Percentiles rank a stretch among this genome's conserved stretches.
These are phyloP conservation scores for Periophthalmodon schlosseri DNA, from an alignment of 2,113 vertebrate species.

Conservation along the genomic window DNA sequence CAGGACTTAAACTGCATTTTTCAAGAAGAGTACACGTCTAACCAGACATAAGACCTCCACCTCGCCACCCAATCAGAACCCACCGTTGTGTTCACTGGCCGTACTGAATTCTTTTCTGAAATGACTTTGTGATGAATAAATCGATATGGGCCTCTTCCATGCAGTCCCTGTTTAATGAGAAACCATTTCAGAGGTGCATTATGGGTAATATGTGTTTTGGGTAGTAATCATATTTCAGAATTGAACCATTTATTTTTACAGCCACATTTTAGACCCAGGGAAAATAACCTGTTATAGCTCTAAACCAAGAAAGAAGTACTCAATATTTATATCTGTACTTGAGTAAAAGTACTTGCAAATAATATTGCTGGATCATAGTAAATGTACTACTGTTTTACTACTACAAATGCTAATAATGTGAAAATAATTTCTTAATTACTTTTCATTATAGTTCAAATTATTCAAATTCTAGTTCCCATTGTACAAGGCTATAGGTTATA, in stretches of 20 bases:
- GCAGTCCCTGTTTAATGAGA: slow-evolving; percentile 32
- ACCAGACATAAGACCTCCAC: not conserved
- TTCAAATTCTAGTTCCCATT: too few relatives aligned
- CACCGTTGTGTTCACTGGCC: not conserved
- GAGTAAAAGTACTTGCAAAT: not conserved
- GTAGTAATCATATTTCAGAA: slow-evolving; percentile 11
- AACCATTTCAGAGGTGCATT: slow-evolving; percentile 23
- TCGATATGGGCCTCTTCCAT: slow-evolving; percentile 10
- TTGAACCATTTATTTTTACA: slow-evolving; percentile 3
- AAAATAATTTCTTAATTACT: too few relatives aligned
- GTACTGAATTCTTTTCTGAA: slow-evolving; percentile 16
- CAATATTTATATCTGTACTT: not conserved
- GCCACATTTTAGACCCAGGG: not conserved
- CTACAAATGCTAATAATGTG: not conserved
- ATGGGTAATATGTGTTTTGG: slow-evolving; percentile 10
- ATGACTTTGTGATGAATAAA: slow-evolving; percentile 40
- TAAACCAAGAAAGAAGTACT: not conserved
- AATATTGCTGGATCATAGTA: not conserved
- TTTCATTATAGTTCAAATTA: too few relatives aligned
- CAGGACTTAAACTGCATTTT: not conserved
- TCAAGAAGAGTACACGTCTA: not conserved
- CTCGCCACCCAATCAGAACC: not conserved
- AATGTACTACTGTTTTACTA: not conserved
- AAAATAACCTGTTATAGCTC: not conserved
- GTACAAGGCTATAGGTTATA: too few relatives aligned